A percentile compares a stretch with the other conserved stretches of the same genome.
These are phyloP conservation scores for Panurus biarmicus DNA, from an alignment of 2,113 vertebrate species.

Conservation along the genomic window DNA sequence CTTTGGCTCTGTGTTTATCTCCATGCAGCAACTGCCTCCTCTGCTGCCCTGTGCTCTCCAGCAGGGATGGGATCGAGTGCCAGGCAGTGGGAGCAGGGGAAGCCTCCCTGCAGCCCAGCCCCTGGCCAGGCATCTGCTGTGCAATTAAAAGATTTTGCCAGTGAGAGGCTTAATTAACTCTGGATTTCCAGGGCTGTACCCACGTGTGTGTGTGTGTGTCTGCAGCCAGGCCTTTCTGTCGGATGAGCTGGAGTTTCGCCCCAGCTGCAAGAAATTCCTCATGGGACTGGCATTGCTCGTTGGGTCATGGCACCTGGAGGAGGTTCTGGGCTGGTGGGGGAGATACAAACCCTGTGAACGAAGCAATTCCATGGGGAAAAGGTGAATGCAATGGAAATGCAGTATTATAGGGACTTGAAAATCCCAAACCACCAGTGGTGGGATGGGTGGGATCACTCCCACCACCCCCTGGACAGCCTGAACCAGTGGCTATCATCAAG, in stretches of 20 bases:
- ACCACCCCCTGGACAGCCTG: not conserved
- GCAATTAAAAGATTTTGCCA: slow-evolving; percentile 40
- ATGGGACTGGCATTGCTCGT: not conserved
- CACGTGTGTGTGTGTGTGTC: not conserved
- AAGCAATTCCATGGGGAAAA: not conserved
- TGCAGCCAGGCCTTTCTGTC: not conserved
- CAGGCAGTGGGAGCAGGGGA: rapidly evolving
- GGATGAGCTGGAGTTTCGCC: not conserved
- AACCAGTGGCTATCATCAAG: not conserved
- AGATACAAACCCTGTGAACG: not conserved
- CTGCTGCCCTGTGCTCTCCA: not conserved
- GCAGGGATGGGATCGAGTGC: rapidly evolving
- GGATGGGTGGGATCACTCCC: too few species aligned
- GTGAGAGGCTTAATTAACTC: slow-evolving; percentile 49
- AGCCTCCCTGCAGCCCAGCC: not conserved
- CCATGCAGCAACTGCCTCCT: not conserved
- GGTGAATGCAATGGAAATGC: not conserved
- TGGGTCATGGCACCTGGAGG: not conserved
- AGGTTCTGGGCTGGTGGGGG: not conserved
- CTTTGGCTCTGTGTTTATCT: not conserved
- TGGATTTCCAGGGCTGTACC: not conserved
- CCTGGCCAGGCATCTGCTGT: not conserved
- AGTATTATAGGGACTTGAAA: not conserved
- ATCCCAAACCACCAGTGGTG: not conserved
- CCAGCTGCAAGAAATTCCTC: not conserved